phyloP scores from a whole-genome alignment of 2,888 invertebrate genomes.

The Cactoblastis cactorum region DNA sequence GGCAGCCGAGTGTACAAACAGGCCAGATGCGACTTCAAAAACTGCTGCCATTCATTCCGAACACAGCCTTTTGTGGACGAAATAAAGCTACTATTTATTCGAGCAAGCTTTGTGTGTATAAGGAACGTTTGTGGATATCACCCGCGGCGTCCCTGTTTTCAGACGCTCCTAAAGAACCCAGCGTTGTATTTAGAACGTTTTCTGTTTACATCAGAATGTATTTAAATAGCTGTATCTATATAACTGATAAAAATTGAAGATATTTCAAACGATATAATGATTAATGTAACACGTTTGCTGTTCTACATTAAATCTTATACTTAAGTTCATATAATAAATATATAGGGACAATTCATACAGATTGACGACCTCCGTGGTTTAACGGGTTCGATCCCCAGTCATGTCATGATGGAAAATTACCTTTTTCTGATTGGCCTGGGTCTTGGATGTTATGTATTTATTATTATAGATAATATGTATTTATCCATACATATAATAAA shows the following conservation, averaged over 20 bases:
- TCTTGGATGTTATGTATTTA: too few relatives aligned
- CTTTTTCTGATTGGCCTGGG: too few relatives aligned
- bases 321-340: too few relatives aligned
- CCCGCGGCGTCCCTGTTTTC: conserved; percentile 29
- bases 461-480: too few relatives aligned
- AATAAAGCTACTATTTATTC: neutral
- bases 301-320: too few relatives aligned
- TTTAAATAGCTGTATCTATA: neutral
- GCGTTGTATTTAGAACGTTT: neutral
- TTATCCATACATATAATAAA: too few relatives aligned
- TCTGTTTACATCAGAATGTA: neutral
- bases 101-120: neutral
- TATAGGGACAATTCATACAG: too few relatives aligned
- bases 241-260: neutral
- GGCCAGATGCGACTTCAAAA: conserved; percentile 3
- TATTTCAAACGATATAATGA: too few relatives aligned
- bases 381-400: too few relatives aligned
- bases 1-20: neutral
- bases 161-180: neutral
- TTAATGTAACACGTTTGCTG: too few relatives aligned
- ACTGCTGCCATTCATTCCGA: neutral
- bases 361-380: too few relatives aligned
- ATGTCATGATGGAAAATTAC: too few relatives aligned
- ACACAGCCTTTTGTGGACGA: neutral
- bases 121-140: conserved; percentile 35